Conservation (phyloP, 2,113 vertebrate species). For the Bombycilla garrulus region DNA sequence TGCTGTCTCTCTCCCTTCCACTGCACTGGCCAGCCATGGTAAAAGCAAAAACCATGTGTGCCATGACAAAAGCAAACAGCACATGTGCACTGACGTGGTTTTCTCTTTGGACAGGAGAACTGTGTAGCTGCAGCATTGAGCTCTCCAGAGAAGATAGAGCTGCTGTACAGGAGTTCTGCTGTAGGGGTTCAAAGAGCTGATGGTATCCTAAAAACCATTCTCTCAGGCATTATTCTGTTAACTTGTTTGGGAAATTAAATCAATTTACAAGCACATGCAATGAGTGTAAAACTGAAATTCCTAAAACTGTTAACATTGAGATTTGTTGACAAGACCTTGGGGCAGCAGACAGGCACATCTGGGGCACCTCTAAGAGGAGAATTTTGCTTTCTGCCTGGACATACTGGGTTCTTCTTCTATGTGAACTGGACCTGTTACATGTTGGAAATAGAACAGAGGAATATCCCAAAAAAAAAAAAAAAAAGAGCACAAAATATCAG, state of each 20-base stretch:
- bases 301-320: neutral
- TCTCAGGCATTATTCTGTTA: neutral
- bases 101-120: neutral
- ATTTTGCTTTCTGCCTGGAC: neutral
- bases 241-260: neutral
- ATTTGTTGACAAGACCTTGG: neutral
- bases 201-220: neutral
- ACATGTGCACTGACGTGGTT: neutral
- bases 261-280: neutral
- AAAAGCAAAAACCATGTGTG: neutral
- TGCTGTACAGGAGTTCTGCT: neutral
- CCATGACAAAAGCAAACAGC: neutral
- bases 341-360: neutral
- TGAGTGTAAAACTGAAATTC: neutral
- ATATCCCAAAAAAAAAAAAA: neutral
- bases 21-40: accelerated
- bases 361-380: neutral
- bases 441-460: neutral
- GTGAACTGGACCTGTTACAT: neutral
- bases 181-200: neutral
- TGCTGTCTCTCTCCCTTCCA: neutral
- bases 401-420: neutral
- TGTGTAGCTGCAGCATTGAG: neutral
- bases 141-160: neutral
- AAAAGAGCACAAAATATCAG: too few species aligned